Conservation (phyloP, 2,797 vertebrate genomes). For the Telmatherina bonti region DNA sequence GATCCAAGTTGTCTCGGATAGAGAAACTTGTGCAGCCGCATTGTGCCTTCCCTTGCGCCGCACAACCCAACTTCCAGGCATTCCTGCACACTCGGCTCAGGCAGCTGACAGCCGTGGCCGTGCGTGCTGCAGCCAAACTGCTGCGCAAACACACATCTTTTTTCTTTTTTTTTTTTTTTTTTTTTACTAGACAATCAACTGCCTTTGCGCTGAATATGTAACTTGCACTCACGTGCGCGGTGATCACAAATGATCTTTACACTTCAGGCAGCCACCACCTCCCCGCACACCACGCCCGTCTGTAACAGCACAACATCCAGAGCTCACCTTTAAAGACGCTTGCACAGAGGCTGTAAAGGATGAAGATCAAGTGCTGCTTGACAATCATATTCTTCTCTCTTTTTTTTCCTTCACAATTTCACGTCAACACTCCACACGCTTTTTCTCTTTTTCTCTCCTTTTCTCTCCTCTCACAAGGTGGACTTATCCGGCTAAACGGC, state of each 20-base stretch:
- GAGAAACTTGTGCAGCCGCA: slow-evolving; percentile 75
- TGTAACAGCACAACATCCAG: slow-evolving; percentile 59
- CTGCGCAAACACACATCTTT: slow-evolving; percentile 33
- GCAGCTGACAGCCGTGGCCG: slow-evolving; percentile 26
- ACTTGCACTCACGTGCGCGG: slow-evolving; percentile 49
- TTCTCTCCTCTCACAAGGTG: slow-evolving; percentile 51
- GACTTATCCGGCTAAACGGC: slow-evolving; percentile 84
- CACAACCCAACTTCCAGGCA: slow-evolving; percentile 74
- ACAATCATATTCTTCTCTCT: slow-evolving; percentile 84
- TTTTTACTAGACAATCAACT: slow-evolving; percentile 15
- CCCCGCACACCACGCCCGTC: slow-evolving; percentile 78
- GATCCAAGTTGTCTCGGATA: slow-evolving; percentile 54
- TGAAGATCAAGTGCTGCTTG: slow-evolving; percentile 82
- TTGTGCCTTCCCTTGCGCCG: slow-evolving; percentile 49
- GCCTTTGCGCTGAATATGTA: not conserved
- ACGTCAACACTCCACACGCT: slow-evolving; percentile 66
- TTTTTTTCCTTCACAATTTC: slow-evolving; percentile 64
- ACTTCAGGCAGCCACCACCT: slow-evolving; percentile 41
- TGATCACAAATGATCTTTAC: slow-evolving; percentile 36
- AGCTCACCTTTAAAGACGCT: slow-evolving; percentile 85
- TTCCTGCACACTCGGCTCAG: slow-evolving; percentile 66
- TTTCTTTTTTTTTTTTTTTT: no score
- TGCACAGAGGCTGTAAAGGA: slow-evolving; percentile 84
- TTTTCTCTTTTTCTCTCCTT: slow-evolving; percentile 35
- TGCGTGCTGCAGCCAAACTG: slow-evolving; percentile 43